Percentiles rank a stretch among this genome's conserved stretches.
Evolutionary conservation across 2,888 invertebrate species (phyloP).

Genomic region (Altica lythri): DNA sequence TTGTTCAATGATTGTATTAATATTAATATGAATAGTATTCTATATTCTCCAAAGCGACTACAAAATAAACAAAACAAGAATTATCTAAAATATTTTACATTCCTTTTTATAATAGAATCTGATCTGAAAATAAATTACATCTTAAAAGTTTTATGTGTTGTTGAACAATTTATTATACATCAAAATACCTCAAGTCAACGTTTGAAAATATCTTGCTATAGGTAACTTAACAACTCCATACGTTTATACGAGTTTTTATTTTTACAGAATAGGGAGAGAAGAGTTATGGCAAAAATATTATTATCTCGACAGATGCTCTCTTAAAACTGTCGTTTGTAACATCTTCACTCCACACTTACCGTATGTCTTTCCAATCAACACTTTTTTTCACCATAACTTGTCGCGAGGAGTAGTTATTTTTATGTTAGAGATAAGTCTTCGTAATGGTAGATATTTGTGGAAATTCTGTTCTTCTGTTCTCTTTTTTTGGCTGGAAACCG

Average conservation of each 20-base stretch:
- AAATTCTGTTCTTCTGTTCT: constrained; percentile 8
- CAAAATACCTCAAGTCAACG: constrained; percentile 10
- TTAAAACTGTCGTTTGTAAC: constrained; percentile 28
- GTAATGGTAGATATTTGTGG: constrained; percentile 10
- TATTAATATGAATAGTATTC: too few relatives aligned
- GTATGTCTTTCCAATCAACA: constrained; percentile 32
- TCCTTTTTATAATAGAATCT: too few relatives aligned
- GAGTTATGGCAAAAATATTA: constrained; percentile 34
- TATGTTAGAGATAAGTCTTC: constrained; percentile 20
- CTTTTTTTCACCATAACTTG: constrained; percentile 29
- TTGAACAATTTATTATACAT: background rate
- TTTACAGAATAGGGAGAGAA: constrained; percentile 32
- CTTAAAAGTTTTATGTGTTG: background rate
- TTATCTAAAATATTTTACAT: too few relatives aligned
- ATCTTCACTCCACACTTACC: constrained; percentile 26
- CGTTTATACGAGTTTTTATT: constrained; percentile 25
- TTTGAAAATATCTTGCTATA: constrained; percentile 29
- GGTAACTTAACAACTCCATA: constrained; percentile 22
- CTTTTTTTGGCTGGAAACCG: constrained; percentile 5
- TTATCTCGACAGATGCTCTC: constrained; percentile 24
- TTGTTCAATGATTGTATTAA: too few relatives aligned
- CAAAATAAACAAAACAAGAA: too few relatives aligned
- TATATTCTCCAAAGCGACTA: too few relatives aligned
- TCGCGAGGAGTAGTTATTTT: constrained; percentile 21
- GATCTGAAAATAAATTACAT: background rate